Conservation (phyloP, 1,140 invertebrate genomes). For the Habropoda laboriosa region DNA sequence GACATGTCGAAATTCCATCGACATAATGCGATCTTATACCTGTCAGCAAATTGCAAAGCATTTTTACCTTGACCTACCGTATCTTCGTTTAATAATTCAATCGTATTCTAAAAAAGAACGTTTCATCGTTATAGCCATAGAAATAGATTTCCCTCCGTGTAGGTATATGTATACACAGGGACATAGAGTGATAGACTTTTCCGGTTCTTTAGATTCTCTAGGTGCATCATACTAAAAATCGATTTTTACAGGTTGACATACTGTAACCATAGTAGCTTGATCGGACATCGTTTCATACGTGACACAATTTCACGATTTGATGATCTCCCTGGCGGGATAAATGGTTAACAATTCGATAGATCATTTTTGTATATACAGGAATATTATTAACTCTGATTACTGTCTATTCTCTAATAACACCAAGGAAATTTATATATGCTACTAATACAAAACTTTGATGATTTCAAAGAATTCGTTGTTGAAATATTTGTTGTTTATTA, state of each 20-base stretch:
- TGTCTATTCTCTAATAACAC: too few species aligned
- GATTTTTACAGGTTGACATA: slow-evolving; percentile 71
- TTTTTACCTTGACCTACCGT: slow-evolving; percentile 54
- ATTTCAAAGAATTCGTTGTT: too few species aligned
- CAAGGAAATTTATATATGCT: not conserved
- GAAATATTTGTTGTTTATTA: too few species aligned
- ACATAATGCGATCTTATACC: slow-evolving; percentile 48
- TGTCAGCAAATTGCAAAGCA: slow-evolving; percentile 37
- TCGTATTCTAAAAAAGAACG: slow-evolving; percentile 17
- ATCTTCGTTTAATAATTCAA: slow-evolving; percentile 46
- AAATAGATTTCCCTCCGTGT: not conserved
- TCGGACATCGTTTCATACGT: slow-evolving; percentile 45
- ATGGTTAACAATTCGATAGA: not conserved
- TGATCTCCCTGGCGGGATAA: not conserved
- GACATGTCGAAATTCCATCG: slow-evolving; percentile 47
- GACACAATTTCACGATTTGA: slow-evolving; percentile 22
- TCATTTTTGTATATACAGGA: not conserved
- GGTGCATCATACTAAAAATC: slow-evolving; percentile 56
- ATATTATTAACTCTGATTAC: too few species aligned
- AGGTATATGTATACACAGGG: not conserved
- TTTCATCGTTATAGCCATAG: slow-evolving; percentile 1
- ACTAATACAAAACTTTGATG: not conserved
- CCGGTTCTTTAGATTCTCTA: slow-evolving; percentile 45
- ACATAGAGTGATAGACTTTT: slow-evolving; percentile 4
- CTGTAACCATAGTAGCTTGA: slow-evolving; percentile 74